Evolutionary conservation across 2,797 vertebrate species (phyloP).

Genomic region (Adelosebastes latens): DNA sequence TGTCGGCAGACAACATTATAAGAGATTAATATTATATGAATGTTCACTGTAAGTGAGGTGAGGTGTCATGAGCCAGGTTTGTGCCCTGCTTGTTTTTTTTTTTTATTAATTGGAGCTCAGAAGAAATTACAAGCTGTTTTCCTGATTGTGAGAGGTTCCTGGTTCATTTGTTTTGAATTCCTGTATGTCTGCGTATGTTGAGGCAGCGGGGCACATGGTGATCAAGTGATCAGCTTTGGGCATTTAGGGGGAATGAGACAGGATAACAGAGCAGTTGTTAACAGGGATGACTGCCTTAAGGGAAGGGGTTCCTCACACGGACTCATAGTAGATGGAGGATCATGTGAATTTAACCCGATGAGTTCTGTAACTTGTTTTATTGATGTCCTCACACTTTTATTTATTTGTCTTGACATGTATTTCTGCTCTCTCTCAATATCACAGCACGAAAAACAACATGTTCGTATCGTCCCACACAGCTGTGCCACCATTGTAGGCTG

Average conservation of each 20-base stretch:
- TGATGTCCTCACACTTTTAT: neutral
- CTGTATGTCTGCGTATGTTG: constrained; percentile 54
- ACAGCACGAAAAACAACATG: neutral
- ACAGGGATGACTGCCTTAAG: constrained; percentile 37
- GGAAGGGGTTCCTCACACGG: constrained; percentile 38
- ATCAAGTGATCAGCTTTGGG: constrained; percentile 84
- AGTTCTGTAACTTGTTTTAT: neutral
- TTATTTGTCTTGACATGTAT: neutral
- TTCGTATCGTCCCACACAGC: constrained; percentile 15
- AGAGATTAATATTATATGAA: constrained; percentile 19
- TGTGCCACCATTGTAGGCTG: constrained; percentile 13
- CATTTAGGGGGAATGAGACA: constrained; percentile 40
- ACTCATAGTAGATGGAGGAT: constrained; percentile 13
- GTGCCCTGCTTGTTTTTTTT: neutral
- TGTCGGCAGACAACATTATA: constrained; percentile 24
- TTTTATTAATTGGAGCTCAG: neutral
- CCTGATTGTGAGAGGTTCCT: constrained; percentile 10
- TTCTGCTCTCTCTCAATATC: neutral
- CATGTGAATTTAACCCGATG: constrained; percentile 20
- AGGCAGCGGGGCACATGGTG: constrained; percentile 78
- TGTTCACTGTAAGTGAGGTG: neutral
- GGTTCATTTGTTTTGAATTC: constrained; percentile 43
- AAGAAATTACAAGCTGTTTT: neutral
- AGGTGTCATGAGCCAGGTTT: neutral
- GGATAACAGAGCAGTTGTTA: constrained; percentile 80